phyloP scores from a whole-genome alignment of 2,888 invertebrate species.

The Xestia ashworthii region DNA sequence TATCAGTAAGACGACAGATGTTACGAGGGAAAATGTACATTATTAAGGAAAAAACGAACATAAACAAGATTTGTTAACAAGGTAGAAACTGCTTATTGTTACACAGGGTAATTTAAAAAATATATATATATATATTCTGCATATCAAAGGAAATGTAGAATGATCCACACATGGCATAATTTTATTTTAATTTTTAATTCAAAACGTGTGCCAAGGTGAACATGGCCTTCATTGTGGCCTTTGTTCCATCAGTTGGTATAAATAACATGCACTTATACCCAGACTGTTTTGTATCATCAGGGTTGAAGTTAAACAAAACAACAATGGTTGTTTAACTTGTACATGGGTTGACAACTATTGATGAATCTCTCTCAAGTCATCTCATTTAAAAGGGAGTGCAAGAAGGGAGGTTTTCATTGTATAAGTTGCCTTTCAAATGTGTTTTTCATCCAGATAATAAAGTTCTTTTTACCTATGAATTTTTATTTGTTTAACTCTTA shows the following conservation, averaged over 20 bases:
- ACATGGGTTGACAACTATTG: neutral
- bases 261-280: neutral
- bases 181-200: neutral
- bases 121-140: no score
- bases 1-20: neutral
- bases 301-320: neutral
- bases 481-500: neutral
- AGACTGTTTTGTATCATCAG: neutral
- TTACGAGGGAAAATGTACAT: neutral
- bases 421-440: neutral
- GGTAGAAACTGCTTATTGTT: neutral
- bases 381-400: no score
- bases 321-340: neutral
- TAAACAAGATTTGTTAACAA: neutral
- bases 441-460: neutral
- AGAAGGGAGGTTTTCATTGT: neutral
- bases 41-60: neutral
- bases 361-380: neutral
- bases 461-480: neutral
- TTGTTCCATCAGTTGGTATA: neutral
- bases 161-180: neutral
- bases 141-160: neutral
- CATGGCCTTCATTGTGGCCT: constrained; percentile 2
- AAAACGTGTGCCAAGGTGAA: neutral
- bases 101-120: neutral